Evolutionary conservation across 1,140 invertebrate genomes (phyloP).

Genomic region (Aphelenchoides avenae): DNA sequence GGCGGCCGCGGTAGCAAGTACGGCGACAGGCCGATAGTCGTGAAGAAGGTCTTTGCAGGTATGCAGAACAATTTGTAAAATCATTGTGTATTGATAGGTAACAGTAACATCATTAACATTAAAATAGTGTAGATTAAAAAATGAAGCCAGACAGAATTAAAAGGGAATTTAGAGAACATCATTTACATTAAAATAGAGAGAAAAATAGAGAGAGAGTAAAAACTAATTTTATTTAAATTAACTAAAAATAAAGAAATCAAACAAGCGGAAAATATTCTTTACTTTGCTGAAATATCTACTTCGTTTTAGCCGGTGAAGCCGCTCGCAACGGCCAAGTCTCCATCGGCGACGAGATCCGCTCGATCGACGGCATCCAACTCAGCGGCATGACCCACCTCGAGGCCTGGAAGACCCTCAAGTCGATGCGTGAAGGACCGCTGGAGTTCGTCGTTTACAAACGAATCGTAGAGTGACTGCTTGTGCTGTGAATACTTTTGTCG

Average conservation of each 20-base stretch:
- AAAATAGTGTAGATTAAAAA: no score
- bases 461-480: slow-evolving; percentile 1
- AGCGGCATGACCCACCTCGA: slow-evolving; percentile 21
- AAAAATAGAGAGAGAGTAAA: background rate
- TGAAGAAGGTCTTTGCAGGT: slow-evolving; percentile 32
- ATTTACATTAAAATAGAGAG: no score
- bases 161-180: no score
- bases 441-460: slow-evolving; percentile 18
- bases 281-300: background rate
- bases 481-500: no score
- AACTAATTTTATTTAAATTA: slow-evolving; percentile 6
- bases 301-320: slow-evolving; percentile 31
- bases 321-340: slow-evolving; percentile 11
- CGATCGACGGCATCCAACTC: slow-evolving; percentile 18
- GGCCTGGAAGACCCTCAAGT: slow-evolving; percentile 24
- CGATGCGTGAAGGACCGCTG: slow-evolving; percentile 13
- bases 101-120: no score
- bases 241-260: background rate
- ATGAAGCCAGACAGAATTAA: no score
- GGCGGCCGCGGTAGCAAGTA: slow-evolving; percentile 17
- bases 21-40: slow-evolving; percentile 30
- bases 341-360: slow-evolving; percentile 27
- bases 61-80: background rate
- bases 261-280: background rate
- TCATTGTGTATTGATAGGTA: no score